Percentiles rank a stretch among this genome's conserved stretches.
These are phyloP conservation scores for Cylindroiulus punctatus DNA, from an alignment of 2,888 invertebrate genomes.

Conservation along the genomic window DNA sequence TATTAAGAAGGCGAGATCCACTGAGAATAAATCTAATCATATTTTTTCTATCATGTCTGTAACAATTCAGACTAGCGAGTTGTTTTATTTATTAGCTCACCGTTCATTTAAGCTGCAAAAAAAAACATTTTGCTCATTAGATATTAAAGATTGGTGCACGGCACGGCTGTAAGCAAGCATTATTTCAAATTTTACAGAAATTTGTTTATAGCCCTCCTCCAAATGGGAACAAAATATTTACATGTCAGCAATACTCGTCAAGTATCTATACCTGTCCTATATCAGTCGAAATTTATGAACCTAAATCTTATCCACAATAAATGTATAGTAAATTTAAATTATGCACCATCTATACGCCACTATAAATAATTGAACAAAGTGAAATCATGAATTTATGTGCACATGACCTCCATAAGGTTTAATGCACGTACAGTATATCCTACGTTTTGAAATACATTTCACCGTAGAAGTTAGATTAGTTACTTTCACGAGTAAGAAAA, in stretches of 20 bases:
- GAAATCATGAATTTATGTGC: neutral
- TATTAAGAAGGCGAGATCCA: neutral
- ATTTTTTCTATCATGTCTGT: neutral
- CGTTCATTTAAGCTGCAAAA: neutral
- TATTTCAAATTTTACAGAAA: neutral
- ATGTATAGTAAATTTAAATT: neutral
- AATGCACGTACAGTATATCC: neutral
- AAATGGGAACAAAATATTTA: too few relatives aligned
- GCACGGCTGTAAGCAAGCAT: neutral
- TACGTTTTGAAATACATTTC: neutral
- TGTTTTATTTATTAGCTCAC: neutral
- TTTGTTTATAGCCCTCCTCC: too few relatives aligned
- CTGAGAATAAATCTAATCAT: slow-evolving; percentile 31
- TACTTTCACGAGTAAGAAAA: neutral
- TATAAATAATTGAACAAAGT: neutral
- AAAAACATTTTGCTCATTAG: neutral
- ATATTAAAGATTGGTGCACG: neutral
- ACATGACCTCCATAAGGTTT: neutral
- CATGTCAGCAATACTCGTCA: too few relatives aligned
- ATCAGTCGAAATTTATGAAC: too few relatives aligned
- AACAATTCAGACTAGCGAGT: neutral
- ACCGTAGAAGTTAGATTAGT: neutral
- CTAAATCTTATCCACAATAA: neutral
- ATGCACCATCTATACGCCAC: neutral
- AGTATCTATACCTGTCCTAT: too few relatives aligned